Evolutionary conservation across 2,797 vertebrate genomes (phyloP).

Genomic region (Ctenopoma kingsleyae): DNA sequence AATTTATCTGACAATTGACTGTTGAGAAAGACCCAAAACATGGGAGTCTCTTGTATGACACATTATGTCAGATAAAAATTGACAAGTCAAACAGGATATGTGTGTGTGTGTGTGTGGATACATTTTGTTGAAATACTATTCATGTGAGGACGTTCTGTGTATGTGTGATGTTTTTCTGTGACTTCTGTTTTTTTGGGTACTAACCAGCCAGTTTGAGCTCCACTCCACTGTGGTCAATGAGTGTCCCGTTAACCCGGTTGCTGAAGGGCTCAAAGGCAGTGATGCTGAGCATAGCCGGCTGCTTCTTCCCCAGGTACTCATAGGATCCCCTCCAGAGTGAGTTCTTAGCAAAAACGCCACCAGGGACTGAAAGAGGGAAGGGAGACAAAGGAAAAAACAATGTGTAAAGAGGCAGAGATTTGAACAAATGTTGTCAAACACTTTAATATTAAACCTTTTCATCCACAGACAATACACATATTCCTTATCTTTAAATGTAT

Average conservation of each 20-base stretch:
- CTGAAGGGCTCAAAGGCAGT: constrained; percentile 90
- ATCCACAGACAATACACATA: too few species aligned
- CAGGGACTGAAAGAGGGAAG: constrained; percentile 86
- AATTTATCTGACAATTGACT: constrained; percentile 20
- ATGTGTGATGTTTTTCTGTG: background rate
- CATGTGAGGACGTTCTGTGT: too few species aligned
- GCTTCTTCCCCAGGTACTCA: constrained; percentile 97
- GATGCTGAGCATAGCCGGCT: constrained; percentile 96
- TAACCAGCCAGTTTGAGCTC: constrained; percentile 93
- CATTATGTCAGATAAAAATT: background rate
- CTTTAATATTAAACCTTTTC: too few species aligned
- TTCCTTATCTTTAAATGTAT: background rate
- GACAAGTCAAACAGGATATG: background rate
- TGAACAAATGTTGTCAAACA: background rate
- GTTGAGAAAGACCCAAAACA: constrained; percentile 4
- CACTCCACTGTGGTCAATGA: constrained; percentile 96
- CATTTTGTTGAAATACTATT: too few species aligned
- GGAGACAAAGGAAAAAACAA: background rate
- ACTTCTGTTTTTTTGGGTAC: constrained; percentile 33
- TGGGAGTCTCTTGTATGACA: background rate
- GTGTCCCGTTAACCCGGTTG: constrained; percentile 94
- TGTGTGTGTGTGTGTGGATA: background rate
- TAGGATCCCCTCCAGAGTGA: constrained; percentile 98
- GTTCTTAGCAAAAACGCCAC: constrained; percentile 95
- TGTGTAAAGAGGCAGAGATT: background rate